Base-by-base conservation (phyloP, 2,113 vertebrate species). In the Pandion haliaetus region DNA sequence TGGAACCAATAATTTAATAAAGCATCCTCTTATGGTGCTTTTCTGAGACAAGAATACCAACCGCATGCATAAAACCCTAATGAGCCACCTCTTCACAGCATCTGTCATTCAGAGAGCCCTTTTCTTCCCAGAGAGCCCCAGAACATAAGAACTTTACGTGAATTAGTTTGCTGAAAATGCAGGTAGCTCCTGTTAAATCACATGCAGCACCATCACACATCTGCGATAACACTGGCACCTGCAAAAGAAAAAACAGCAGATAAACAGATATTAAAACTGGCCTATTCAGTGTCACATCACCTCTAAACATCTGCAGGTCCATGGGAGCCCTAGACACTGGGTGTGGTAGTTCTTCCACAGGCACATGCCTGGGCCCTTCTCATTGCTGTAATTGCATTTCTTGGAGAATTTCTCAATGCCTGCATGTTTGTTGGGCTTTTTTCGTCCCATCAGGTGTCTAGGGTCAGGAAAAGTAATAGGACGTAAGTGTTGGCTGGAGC, bases 11-110 rank as follows among this genome's bases (percentile, higher is more conserved):
- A 91, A 92, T 96, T 95, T 91, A 87, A 92, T 94, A 90, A 94
- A 95, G 74, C 84, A 82, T 91, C 93, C 87, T 95, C 93, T 94
- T 95, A 79, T 84, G 93, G 82, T 94, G 78, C 57, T 97, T 89
- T 93, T 97, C 82, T 88, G 89, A 88, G 87, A 80, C 71, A 66
- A 82, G 93, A 90, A 38, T 90, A 96, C 63, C 42, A 80, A 79
- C 73, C 86, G 71, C 89, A 71, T 26, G 47, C 82, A 44, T 93
- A 85, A 95, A 93, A 74, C n/a, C 23, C 38, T 26, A 72, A 6
- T 82, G 87, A 94, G 82, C 94, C 86, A 95, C 42, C 28, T 25
- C 49, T 62, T 87, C 38, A 0, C 54, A 90, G 45, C 32, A 50
- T 88, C 54, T 85, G 65, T 36, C 59, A 31, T 73, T 91, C 36